phyloP scores from a whole-genome alignment of 2,888 invertebrate genomes.

The Gortyna flavago region DNA sequence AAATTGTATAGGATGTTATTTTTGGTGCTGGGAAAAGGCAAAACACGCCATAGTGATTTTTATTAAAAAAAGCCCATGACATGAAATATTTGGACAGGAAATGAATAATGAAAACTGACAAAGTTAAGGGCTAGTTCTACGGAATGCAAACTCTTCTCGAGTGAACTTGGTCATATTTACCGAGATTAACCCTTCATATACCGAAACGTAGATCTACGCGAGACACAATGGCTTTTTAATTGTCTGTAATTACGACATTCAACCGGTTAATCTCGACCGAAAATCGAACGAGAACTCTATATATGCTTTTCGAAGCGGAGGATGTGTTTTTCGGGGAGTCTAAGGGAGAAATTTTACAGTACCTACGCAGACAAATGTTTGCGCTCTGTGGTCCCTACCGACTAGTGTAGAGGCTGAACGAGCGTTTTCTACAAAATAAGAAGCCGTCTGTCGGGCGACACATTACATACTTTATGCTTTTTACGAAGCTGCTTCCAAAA shows the following conservation, averaged over 20 bases:
- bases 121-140: neutral
- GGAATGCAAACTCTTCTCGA: neutral
- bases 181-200: too few relatives aligned
- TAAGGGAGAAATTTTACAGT: neutral
- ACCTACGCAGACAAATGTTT: neutral
- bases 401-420: neutral
- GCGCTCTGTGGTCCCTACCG: neutral
- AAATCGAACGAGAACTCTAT: neutral
- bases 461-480: neutral
- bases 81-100: neutral
- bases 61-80: slow-evolving; percentile 9
- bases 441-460: neutral
- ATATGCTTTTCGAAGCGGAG: neutral
- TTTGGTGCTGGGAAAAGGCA: slow-evolving; percentile 14
- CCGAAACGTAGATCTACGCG: too few relatives aligned
- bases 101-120: neutral
- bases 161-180: neutral
- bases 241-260: too few relatives aligned
- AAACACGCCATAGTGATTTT: slow-evolving; percentile 1
- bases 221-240: too few relatives aligned
- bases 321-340: neutral
- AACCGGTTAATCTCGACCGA: neutral
- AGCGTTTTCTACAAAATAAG: neutral
- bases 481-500: neutral
- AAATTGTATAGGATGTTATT: slow-evolving; percentile 21